phyloP scores from a whole-genome alignment of 2,797 vertebrate species.

The Vipera latastei region DNA sequence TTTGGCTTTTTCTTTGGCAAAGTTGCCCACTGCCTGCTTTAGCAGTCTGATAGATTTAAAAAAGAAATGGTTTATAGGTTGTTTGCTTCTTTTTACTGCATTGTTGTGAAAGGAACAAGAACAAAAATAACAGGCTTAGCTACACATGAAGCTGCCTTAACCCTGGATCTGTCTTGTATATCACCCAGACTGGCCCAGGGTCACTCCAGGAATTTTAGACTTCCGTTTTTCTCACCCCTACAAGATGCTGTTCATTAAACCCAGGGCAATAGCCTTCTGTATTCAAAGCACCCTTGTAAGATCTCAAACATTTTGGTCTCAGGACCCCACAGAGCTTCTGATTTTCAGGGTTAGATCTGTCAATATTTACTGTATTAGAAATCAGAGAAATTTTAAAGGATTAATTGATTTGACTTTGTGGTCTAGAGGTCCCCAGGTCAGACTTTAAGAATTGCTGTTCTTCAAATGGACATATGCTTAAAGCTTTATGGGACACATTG shows the following conservation, averaged over 20 bases:
- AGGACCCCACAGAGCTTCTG: neutral
- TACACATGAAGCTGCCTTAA: neutral
- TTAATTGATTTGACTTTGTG: neutral
- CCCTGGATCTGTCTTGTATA: neutral
- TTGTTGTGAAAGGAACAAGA: too few species aligned
- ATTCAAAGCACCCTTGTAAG: neutral
- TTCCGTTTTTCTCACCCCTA: neutral
- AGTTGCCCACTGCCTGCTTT: neutral
- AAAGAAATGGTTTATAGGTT: neutral
- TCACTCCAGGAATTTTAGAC: neutral
- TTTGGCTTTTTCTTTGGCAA: neutral
- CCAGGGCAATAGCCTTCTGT: neutral
- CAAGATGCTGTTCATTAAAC: neutral
- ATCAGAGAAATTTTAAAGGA: neutral
- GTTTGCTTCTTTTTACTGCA: neutral
- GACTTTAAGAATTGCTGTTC: neutral
- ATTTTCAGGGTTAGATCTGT: neutral
- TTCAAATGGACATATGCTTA: neutral
- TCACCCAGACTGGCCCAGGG: neutral
- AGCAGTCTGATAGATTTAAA: neutral
- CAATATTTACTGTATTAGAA: neutral
- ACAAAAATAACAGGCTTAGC: neutral
- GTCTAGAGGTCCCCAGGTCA: neutral
- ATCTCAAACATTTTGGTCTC: neutral
- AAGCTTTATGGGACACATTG: neutral